Evolutionary conservation across 2,888 invertebrate genomes (phyloP).

Genomic region (Lasioglossum leucozonium): DNA sequence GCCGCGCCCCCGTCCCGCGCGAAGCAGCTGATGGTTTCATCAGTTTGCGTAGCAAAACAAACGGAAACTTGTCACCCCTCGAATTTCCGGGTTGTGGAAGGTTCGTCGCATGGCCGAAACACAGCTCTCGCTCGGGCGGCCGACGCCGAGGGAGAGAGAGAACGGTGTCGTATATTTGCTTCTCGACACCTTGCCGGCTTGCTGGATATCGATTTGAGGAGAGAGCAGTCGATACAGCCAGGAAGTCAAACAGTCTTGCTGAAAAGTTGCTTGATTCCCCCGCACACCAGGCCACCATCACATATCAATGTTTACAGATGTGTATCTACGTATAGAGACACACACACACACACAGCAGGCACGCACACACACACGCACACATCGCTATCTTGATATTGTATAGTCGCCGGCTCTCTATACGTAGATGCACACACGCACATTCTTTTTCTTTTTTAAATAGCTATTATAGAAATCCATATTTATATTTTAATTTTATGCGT

Average conservation of each 20-base stretch:
- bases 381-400: too few species aligned
- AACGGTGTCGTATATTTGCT: slow-evolving; percentile 47
- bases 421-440: background rate
- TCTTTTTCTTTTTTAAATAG: background rate
- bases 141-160: background rate
- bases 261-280: slow-evolving; percentile 57
- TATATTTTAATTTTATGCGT: slow-evolving; percentile 46
- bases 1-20: background rate
- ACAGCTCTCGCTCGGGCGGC: background rate
- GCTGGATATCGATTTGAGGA: slow-evolving; percentile 39
- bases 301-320: slow-evolving; percentile 42
- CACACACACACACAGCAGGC: background rate
- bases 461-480: slow-evolving; percentile 44
- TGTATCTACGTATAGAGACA: slow-evolving; percentile 19
- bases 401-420: background rate
- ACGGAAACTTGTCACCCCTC: slow-evolving; percentile 25
- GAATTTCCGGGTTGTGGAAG: slow-evolving; percentile 15
- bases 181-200: slow-evolving; percentile 35
- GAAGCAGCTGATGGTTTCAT: slow-evolving; percentile 10
- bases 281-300: slow-evolving; percentile 54
- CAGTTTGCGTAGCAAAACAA: slow-evolving; percentile 11
- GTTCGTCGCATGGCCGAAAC: slow-evolving; percentile 32
- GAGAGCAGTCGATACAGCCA: slow-evolving; percentile 42
- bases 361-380: too few species aligned
- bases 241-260: slow-evolving; percentile 56